Evolutionary conservation across 2,113 vertebrate genomes (phyloP), one percentile per base, ranked within the genome.

Genomic region (Oryzias celebensis): DNA sequence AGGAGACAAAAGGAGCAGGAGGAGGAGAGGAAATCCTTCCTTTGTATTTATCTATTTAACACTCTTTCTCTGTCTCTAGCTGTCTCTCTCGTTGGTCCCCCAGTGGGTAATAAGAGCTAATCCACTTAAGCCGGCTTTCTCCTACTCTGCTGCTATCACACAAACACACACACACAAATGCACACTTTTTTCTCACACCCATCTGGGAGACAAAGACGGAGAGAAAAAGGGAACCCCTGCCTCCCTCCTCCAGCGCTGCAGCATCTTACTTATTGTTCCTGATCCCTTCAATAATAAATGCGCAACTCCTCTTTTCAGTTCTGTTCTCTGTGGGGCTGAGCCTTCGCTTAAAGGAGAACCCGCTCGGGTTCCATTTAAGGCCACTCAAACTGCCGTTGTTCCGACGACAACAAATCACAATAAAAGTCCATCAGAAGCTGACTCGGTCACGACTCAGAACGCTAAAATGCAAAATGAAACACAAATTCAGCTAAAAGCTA

Each of bases 91-190:
- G 26, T 50, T 67, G 12, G 65, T 77, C 73, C 71, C 78, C 83
- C 93, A 93, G 93, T 65, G 91, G 88, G 64, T 94, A 87, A 86
- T 89, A 63, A 80, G 80, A 73, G 20, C 54, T 87, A 86, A 86
- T 87, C 85, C 87, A 84, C 78, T 87, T 83, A 81, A 80, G 62
- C 65, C 54, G 58, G 52, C 61, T 75, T 73, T 70, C 51, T 78
- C 36, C 6, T 15, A 68, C 59, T 58, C 71, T 68, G 31, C 53
- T 48, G 45, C 48, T 62, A 62, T 53, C 68, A 65, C 47, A 58
- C 58, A 45, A 16, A 55, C 26, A 52, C 18, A 55, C 41, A 51
- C 22, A 55, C 26, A 57, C 43, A 67, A 16, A 62, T 56, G 48
- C 56, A 65, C 67, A 59, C 20, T 56, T 59, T 41, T 77, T 68